Conservation (phyloP, 2,113 vertebrate genomes). For the Bufo bufo region DNA sequence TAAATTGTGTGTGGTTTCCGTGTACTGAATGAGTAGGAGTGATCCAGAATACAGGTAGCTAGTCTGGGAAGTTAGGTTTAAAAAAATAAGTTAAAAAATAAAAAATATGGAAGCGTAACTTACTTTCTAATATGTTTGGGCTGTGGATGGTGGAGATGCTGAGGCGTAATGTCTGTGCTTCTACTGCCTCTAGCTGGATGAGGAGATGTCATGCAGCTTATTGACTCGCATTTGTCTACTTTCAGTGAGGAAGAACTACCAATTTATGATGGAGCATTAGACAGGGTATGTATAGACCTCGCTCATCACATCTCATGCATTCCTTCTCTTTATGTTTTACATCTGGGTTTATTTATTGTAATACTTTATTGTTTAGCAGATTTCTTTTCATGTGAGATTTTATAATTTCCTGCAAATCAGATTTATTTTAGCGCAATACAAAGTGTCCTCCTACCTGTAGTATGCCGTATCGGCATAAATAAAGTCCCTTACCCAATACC, state of each 20-base stretch:
- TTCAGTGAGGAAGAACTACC: conserved; percentile 71
- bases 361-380: not conserved
- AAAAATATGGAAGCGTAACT: too few species aligned
- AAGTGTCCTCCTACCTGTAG: too few species aligned
- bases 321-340: too few species aligned
- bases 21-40: not conserved
- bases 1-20: not conserved
- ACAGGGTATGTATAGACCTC: conserved; percentile 63
- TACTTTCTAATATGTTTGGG: not conserved
- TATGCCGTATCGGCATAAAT: too few species aligned
- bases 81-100: too few species aligned
- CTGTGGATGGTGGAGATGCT: not conserved
- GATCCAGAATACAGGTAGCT: not conserved
- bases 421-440: too few species aligned
- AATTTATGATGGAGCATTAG: conserved; percentile 65
- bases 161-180: conserved; percentile 11
- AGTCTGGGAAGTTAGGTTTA: not conserved
- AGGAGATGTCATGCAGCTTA: conserved; percentile 6
- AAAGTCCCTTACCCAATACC: too few species aligned
- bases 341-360: too few species aligned
- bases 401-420: too few species aligned
- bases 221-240: conserved; percentile 5
- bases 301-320: not conserved
- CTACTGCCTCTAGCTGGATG: conserved; percentile 52
- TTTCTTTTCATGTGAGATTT: not conserved